These are phyloP conservation scores for Hydrotaea diabolus DNA, from an alignment of 2,888 invertebrate species.

Conservation along the genomic window DNA sequence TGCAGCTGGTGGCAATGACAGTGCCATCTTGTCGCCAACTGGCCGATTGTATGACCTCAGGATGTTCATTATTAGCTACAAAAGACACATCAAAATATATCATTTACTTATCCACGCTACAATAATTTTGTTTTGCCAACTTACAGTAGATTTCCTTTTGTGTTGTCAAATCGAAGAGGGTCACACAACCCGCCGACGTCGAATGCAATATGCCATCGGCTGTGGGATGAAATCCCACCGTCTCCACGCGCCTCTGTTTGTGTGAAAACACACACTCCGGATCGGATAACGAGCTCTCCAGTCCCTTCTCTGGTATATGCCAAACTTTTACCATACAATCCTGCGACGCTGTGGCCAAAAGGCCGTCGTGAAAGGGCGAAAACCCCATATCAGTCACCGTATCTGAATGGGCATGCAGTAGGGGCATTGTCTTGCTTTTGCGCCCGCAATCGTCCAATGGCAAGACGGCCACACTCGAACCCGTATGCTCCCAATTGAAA, in stretches of 20 bases:
- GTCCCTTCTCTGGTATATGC: constrained; percentile 91
- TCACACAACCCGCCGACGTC: constrained; percentile 90
- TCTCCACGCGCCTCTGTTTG: constrained; percentile 92
- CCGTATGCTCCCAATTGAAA: constrained; percentile 96
- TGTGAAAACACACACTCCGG: constrained; percentile 91
- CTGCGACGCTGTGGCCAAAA: constrained; percentile 94
- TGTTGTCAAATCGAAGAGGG: constrained; percentile 92
- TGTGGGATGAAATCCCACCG: constrained; percentile 94
- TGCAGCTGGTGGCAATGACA: constrained; percentile 90
- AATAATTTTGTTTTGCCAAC: constrained; percentile 67
- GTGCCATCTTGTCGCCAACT: constrained; percentile 94
- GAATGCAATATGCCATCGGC: constrained; percentile 94
- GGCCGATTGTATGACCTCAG: constrained; percentile 93
- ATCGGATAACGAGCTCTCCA: constrained; percentile 88
- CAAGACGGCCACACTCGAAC: constrained; percentile 93
- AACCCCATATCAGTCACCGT: constrained; percentile 97
- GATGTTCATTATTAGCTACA: constrained; percentile 87
- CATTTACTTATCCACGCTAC: not conserved
- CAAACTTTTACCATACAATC: constrained; percentile 94
- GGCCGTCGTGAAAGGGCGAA: constrained; percentile 96
- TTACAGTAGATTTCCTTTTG: constrained; percentile 91
- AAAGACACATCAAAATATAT: not conserved
- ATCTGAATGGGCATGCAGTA: constrained; percentile 92
- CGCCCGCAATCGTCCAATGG: constrained; percentile 94
- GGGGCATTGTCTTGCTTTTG: constrained; percentile 92